Evolutionary conservation across 1,140 invertebrate genomes (phyloP).

Genomic region (Diorhabda carinulata): DNA sequence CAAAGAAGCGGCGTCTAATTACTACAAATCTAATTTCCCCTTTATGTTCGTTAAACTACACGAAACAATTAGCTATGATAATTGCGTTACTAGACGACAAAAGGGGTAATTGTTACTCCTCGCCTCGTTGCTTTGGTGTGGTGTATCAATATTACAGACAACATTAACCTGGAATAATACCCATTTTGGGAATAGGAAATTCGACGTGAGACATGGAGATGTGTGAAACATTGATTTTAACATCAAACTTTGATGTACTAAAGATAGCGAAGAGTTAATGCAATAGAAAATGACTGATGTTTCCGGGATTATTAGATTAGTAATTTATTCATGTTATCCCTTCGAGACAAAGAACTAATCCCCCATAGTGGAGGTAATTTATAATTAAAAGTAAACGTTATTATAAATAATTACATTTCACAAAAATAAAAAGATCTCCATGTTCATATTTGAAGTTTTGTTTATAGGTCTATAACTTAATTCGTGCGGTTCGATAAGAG

Average conservation of each 20-base stretch:
- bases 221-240: not conserved
- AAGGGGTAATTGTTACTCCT: not conserved
- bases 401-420: no score
- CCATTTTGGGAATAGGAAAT: not conserved
- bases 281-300: no score
- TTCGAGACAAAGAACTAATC: no score
- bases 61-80: constrained; percentile 2
- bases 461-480: no score
- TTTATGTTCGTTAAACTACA: not conserved
- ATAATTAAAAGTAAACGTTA: no score
- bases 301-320: no score
- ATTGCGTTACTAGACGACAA: not conserved
- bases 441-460: no score
- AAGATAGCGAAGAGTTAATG: no score
- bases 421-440: no score
- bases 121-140: not conserved
- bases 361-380: no score
- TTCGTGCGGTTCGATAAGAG: no score
- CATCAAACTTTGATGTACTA: not conserved
- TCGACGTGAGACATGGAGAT: not conserved
- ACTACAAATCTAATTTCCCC: not conserved
- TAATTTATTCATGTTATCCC: no score
- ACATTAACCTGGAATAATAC: not conserved
- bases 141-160: not conserved
- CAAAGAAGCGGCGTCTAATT: not conserved